Percentiles rank a stretch among this genome's conserved stretches.
Conservation (phyloP, 1,140 invertebrate species). For the Whitmania pigra region DNA sequence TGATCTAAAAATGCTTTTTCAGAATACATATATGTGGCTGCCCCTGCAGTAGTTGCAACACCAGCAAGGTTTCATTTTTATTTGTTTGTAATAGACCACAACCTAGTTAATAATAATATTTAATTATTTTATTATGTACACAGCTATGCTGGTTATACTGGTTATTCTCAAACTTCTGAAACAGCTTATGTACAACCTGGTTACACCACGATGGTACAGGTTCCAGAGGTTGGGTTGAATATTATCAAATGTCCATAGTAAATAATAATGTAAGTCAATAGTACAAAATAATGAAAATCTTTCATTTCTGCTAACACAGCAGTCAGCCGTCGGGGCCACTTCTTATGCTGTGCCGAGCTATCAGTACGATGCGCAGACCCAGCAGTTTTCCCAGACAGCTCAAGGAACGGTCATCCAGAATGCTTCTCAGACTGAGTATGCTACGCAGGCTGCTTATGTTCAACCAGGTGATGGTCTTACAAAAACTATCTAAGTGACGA, state of each 20-base stretch:
- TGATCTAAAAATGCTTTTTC: background rate
- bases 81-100: background rate
- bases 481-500: background rate
- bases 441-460: conserved; percentile 1
- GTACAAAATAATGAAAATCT: too few relatives aligned
- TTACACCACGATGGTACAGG: conserved; percentile 1
- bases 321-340: background rate
- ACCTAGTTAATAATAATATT: background rate
- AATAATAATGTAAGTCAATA: too few relatives aligned
- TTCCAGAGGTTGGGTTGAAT: conserved; percentile 1
- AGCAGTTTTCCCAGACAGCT: background rate
- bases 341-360: conserved; percentile 4
- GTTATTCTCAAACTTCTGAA: conserved; percentile 1
- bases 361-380: background rate
- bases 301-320: too few relatives aligned
- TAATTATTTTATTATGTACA: background rate
- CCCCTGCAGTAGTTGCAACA: background rate
- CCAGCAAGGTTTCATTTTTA: background rate
- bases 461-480: background rate
- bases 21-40: conserved; percentile 12
- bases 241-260: too few relatives aligned
- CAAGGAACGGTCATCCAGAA: background rate
- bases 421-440: background rate
- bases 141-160: conserved; percentile 4
- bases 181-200: conserved; percentile 10